Conservation (phyloP, 2,113 vertebrate species). For the Zosterops borbonicus region DNA sequence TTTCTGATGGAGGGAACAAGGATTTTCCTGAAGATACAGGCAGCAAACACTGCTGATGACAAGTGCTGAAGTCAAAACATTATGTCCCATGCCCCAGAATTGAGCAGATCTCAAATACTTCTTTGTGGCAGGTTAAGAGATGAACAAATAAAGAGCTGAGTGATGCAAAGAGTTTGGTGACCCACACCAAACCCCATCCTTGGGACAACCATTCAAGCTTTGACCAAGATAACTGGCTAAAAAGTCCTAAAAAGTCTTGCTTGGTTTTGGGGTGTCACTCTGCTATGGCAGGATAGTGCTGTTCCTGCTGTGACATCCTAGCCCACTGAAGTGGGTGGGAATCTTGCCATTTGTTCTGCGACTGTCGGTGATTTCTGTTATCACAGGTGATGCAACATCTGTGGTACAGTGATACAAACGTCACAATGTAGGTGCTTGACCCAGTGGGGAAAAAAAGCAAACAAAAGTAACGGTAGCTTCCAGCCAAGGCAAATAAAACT, state of each 20-base stretch:
- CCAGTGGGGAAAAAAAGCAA: not conserved
- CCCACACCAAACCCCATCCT: not conserved
- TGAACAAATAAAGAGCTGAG: not conserved
- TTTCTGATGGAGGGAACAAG: not conserved
- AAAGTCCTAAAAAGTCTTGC: not conserved
- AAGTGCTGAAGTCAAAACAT: not conserved
- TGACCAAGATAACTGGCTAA: not conserved
- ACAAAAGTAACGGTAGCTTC: not conserved
- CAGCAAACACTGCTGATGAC: not conserved
- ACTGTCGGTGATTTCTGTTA: not conserved
- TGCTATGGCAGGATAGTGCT: not conserved
- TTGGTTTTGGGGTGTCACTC: not conserved
- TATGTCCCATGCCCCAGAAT: not conserved
- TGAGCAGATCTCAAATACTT: not conserved
- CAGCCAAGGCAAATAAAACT: slow-evolving; percentile 28
- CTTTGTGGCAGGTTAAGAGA: not conserved
- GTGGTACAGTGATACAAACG: not conserved
- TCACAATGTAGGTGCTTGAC: slow-evolving; percentile 20
- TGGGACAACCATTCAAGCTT: not conserved
- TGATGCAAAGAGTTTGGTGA: not conserved
- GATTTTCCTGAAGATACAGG: not conserved
- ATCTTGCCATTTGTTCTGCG: not conserved
- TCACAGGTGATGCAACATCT: slow-evolving; percentile 1
- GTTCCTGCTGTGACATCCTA: not conserved
- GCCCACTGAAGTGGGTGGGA: not conserved